A percentile compares a stretch with the other conserved stretches of the same genome.
Conservation (phyloP, 2,113 vertebrate species). For the Poicephalus gulielmi region DNA sequence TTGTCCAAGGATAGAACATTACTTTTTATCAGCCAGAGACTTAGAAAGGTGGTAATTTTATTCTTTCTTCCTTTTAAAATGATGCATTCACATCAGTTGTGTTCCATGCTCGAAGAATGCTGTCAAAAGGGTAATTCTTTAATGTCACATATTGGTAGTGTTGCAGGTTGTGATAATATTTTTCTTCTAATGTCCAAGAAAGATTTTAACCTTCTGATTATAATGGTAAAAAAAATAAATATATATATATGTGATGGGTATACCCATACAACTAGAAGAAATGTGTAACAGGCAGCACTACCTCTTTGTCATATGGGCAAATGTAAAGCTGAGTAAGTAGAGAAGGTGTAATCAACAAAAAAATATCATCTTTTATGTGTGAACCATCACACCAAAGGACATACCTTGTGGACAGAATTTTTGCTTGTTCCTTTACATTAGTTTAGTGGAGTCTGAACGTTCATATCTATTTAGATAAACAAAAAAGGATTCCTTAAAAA, state of each 20-base stretch:
- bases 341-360: not conserved
- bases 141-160: not conserved
- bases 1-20: not conserved
- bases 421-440: not conserved
- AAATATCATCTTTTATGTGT: not conserved
- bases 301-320: not conserved
- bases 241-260: not conserved
- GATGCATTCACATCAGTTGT: not conserved
- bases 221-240: not conserved
- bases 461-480: not conserved
- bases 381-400: not conserved
- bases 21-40: not conserved
- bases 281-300: not conserved
- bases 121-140: not conserved
- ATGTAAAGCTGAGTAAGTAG: not conserved
- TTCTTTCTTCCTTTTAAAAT: constrained; percentile 16
- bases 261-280: not conserved
- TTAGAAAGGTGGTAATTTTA: not conserved
- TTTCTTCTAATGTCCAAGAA: not conserved
- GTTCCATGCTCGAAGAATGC: not conserved
- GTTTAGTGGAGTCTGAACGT: not conserved
- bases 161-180: not conserved
- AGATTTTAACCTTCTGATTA: not conserved
- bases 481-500: not conserved
- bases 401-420: not conserved